Conservation (phyloP, 2,888 invertebrate genomes). For the Quadroppia sp. region DNA sequence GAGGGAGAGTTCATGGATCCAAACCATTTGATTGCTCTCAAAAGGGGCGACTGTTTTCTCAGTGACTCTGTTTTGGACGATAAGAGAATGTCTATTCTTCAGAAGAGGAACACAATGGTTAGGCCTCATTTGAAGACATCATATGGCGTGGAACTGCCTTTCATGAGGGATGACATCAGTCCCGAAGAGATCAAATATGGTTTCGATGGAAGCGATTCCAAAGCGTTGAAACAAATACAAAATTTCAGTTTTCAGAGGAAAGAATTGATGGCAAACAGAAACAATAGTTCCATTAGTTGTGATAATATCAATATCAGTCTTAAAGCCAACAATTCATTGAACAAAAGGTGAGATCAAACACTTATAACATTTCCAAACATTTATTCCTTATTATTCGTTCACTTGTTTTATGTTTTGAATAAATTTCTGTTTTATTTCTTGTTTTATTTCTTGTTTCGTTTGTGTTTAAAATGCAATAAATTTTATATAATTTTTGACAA, state of each 20-base stretch:
- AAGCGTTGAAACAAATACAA: not conserved
- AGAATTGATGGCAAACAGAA: not conserved
- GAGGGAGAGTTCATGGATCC: slow-evolving; percentile 46
- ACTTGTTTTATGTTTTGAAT: too few species aligned
- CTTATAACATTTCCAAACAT: not conserved
- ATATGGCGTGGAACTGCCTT: slow-evolving; percentile 53
- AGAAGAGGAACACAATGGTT: slow-evolving; percentile 53
- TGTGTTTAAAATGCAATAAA: not conserved
- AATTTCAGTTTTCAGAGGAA: not conserved
- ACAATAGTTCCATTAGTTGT: not conserved
- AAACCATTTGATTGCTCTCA: slow-evolving; percentile 43
- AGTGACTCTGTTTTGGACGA: slow-evolving; percentile 50
- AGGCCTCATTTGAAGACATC: slow-evolving; percentile 53
- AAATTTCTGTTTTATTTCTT: not conserved
- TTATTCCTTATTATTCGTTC: not conserved
- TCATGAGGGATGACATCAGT: not conserved
- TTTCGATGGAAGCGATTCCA: not conserved
- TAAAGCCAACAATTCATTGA: not conserved
- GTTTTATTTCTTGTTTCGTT: not conserved
- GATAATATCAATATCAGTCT: not conserved
- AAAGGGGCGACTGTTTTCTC: slow-evolving; percentile 40
- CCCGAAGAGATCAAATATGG: not conserved
- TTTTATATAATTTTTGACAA: not conserved
- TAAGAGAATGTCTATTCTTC: slow-evolving; percentile 49
- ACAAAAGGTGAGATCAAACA: slow-evolving; percentile 1